phyloP scores from a whole-genome alignment of 30 jellyfish, hydroid and myxozoan genomes.

The Aurelia sp. region DNA sequence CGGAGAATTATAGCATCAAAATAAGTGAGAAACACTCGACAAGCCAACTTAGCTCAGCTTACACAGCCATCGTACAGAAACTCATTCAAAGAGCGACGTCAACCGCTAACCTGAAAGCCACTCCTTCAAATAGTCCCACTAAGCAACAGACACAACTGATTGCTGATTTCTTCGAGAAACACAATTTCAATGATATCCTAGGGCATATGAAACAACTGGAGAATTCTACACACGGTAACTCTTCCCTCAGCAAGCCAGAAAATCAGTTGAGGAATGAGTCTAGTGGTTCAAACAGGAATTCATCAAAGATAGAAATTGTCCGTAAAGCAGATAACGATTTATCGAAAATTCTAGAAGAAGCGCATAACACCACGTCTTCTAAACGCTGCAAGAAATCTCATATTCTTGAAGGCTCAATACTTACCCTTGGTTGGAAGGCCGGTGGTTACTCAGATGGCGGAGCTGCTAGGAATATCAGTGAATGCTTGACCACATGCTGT shows the following conservation, averaged over 20 bases:
- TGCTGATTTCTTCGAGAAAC: conserved; percentile 28
- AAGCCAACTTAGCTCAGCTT: no score
- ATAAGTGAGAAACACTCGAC: no score
- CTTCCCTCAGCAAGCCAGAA: not conserved
- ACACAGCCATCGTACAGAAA: no score
- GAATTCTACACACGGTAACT: not conserved
- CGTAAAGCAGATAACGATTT: conserved; percentile 23
- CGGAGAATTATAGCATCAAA: no score
- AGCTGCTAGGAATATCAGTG: conserved; percentile 21
- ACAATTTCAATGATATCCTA: conserved; percentile 5
- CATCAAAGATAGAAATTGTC: not conserved
- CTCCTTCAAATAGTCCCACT: not conserved
- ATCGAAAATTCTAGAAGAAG: conserved; percentile 2
- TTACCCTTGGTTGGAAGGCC: conserved; percentile 63
- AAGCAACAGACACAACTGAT: not conserved
- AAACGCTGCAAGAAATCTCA: conserved; percentile 58
- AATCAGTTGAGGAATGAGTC: no score
- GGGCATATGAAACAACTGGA: not conserved
- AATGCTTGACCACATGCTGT: conserved; percentile 66
- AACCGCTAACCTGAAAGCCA: not conserved
- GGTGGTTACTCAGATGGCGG: conserved; percentile 68
- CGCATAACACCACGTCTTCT: conserved; percentile 4
- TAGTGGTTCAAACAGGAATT: not conserved
- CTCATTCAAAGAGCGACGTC: not conserved
- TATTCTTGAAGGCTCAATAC: conserved; percentile 33